These are phyloP conservation scores for Laspeyria flexula DNA, from an alignment of 2,888 invertebrate species.

Conservation along the genomic window DNA sequence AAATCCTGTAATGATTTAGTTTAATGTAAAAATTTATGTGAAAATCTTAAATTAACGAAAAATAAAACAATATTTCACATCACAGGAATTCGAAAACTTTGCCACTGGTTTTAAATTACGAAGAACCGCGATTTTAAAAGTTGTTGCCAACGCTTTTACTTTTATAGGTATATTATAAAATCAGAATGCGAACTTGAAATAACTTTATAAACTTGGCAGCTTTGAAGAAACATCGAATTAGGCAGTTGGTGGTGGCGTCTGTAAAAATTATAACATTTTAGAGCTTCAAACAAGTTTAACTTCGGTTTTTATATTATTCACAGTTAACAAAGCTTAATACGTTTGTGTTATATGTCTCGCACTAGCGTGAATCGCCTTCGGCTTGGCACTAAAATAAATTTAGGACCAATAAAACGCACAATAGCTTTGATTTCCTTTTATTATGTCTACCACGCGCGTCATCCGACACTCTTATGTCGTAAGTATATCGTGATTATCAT, in stretches of 20 bases:
- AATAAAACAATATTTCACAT: too few species aligned
- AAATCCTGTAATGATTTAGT: too few species aligned
- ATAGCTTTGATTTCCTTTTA: slow-evolving; percentile 73
- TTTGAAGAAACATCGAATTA: slow-evolving; percentile 35
- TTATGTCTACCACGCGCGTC: slow-evolving; percentile 64
- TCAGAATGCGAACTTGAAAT: slow-evolving; percentile 21
- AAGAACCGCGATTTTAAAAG: slow-evolving; percentile 7
- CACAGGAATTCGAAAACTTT: too few species aligned
- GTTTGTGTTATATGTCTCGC: slow-evolving; percentile 32
- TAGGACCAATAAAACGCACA: slow-evolving; percentile 68
- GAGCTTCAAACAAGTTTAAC: too few species aligned
- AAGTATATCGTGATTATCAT: slow-evolving; percentile 20
- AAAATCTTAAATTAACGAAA: too few species aligned
- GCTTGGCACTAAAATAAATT: slow-evolving; percentile 66
- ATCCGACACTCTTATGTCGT: slow-evolving; percentile 35
- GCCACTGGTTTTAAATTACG: not conserved
- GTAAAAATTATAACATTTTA: slow-evolving; percentile 21
- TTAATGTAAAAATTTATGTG: too few species aligned
- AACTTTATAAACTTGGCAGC: slow-evolving; percentile 21
- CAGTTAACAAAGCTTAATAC: slow-evolving; percentile 14
- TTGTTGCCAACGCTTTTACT: slow-evolving; percentile 20
- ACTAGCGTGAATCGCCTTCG: slow-evolving; percentile 39
- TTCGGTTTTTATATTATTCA: slow-evolving; percentile 23
- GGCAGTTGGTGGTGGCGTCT: slow-evolving; percentile 2
- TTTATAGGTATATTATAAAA: slow-evolving; percentile 26